Percentiles rank a stretch among this genome's conserved stretches.
These are phyloP conservation scores for Cremastinae sp. DNA, from an alignment of 2,888 invertebrate genomes.

Conservation along the genomic window DNA sequence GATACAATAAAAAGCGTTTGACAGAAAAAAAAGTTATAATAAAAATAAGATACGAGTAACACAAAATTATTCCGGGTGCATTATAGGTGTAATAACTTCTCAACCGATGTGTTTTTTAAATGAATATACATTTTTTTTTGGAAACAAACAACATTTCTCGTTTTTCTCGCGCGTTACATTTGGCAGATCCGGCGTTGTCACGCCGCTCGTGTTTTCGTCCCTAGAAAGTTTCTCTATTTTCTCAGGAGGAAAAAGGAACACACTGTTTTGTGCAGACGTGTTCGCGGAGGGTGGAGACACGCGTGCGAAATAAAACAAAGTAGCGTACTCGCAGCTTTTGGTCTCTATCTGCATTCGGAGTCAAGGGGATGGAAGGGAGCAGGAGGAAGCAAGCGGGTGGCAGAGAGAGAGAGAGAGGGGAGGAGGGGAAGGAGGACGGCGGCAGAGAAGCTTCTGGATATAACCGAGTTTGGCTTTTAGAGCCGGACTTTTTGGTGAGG, in stretches of 20 bases:
- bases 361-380: not conserved
- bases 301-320: conserved; percentile 55
- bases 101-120: too few relatives aligned
- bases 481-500: conserved; percentile 60
- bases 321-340: conserved; percentile 41
- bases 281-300: conserved; percentile 27
- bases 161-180: too few relatives aligned
- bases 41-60: too few relatives aligned
- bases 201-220: too few relatives aligned
- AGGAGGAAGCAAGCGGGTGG: not conserved
- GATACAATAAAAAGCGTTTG: too few relatives aligned
- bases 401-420: not conserved
- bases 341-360: conserved; percentile 39
- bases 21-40: too few relatives aligned
- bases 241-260: not conserved
- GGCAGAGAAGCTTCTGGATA: conserved; percentile 56
- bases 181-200: too few relatives aligned
- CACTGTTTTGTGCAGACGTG: conserved; percentile 5
- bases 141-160: too few relatives aligned
- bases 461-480: conserved; percentile 72
- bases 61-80: too few relatives aligned
- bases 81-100: too few relatives aligned
- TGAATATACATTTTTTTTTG: not conserved
- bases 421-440: not conserved
- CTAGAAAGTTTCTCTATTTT: not conserved